Base-by-base conservation (phyloP, 2,888 invertebrate genomes). In the Tillus elongatus region DNA sequence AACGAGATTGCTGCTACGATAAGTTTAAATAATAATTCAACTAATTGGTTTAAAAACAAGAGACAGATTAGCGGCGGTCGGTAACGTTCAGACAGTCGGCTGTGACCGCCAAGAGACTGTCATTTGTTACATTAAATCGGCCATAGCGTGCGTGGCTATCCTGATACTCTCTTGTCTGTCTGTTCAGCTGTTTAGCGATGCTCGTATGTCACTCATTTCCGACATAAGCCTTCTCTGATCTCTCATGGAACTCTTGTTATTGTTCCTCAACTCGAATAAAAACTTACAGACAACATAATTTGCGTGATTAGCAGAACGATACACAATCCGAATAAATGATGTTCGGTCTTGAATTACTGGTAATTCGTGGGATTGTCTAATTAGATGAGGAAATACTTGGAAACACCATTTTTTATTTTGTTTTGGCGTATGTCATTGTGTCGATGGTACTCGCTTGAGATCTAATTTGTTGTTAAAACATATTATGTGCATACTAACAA, bases 191-290 rank as follows among this genome's bases (percentile, higher is more conserved):
- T 64, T 66, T 64, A 66, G 64, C 59, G 61, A 61, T 57, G 59
- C 64, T 64, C 64, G 62, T 64, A 64, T 66, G 64, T 66, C 64
- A 64, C 61, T 66, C 66, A 64, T 64, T 66, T 66, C 65, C 65
- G 64, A 64, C 64, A 54, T 53, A 50, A 50, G 49, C 50, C 55
- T 52, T 49, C 49, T 57, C 49, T 53, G 50, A 51, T 51, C 45
- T 48, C 44, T 36, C 33, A 29, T 24, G 38, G 31, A 28, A 13
- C 28, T 28, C 36, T 37, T 35, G 33, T 37, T 31, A 36, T 37
- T 34, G 30, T 35, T 33, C 6, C 30, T 11, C 8, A 8, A 11
- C 24, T n/a, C n/a, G 24, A 19, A n/a, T 8, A 19, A n/a, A 19
- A 6, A 19, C 6, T n/a, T 8, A 6, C 24, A 13, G 33, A n/a